Percentiles rank a stretch among this genome's conserved stretches.
phyloP scores from a whole-genome alignment of 2,797 vertebrate genomes.

The Thamnophis elegans region DNA sequence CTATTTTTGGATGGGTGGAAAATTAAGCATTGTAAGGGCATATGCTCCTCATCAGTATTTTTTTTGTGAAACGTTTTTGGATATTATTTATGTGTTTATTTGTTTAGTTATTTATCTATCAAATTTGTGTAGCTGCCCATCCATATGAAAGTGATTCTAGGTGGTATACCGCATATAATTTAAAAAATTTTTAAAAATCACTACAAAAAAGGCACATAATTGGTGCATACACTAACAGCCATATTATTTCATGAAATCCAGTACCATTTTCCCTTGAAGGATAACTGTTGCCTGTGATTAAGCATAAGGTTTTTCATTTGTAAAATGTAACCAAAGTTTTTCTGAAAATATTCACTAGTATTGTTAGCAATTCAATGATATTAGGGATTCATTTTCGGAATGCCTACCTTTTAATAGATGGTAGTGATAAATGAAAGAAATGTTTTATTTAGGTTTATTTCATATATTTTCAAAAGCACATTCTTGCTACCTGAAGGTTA shows the following conservation, averaged over 20 bases:
- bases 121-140: neutral
- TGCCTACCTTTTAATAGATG: neutral
- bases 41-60: neutral
- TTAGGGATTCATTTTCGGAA: neutral
- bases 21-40: neutral
- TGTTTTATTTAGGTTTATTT: neutral
- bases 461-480: neutral
- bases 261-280: neutral
- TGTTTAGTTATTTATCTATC: neutral
- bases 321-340: neutral
- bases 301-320: neutral
- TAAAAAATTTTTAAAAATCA: neutral
- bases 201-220: neutral
- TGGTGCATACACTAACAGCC: neutral
- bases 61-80: conserved; percentile 4
- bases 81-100: neutral
- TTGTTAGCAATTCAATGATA: neutral
- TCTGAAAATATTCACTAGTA: neutral
- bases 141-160: neutral
- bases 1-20: neutral
- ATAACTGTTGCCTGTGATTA: neutral
- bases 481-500: neutral
- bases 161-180: neutral
- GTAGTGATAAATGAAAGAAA: neutral
- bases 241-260: neutral